Percentiles rank a stretch among this genome's conserved stretches.
Evolutionary conservation across 2,113 vertebrate species (phyloP).

Genomic region (Heloderma charlesbogerti): DNA sequence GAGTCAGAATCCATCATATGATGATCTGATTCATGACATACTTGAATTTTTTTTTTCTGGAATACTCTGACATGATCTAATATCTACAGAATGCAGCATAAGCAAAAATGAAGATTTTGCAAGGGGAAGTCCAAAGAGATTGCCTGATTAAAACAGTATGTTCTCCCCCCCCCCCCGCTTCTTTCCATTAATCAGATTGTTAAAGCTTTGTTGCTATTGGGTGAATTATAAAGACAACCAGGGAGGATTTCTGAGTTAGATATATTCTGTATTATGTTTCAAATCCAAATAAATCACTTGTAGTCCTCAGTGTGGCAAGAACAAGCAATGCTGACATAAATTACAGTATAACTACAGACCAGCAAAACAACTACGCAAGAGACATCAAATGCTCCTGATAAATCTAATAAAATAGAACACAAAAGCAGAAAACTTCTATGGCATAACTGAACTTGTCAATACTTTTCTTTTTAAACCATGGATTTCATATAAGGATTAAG

Average conservation of each 20-base stretch:
- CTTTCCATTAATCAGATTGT: slow-evolving; percentile 61
- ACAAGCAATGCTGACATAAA: slow-evolving; percentile 27
- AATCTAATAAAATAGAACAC: slow-evolving; percentile 9
- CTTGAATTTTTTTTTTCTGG: background rate
- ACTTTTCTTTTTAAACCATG: background rate
- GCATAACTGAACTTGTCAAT: background rate
- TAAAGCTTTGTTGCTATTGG: slow-evolving; percentile 48
- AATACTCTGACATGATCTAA: slow-evolving; percentile 34
- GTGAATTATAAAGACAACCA: slow-evolving; percentile 19
- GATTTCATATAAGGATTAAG: background rate
- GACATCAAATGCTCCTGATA: background rate
- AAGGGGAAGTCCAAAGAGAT: slow-evolving; percentile 34
- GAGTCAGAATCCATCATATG: background rate
- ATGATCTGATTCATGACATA: background rate
- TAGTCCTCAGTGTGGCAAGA: slow-evolving; percentile 40
- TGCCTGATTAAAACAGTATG: slow-evolving; percentile 39
- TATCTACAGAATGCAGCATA: slow-evolving; percentile 25
- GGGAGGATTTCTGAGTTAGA: slow-evolving; percentile 22
- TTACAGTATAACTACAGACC: slow-evolving; percentile 1
- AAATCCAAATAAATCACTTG: slow-evolving; percentile 59
- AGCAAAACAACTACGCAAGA: background rate
- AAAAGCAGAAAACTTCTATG: background rate
- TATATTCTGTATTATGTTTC: slow-evolving; percentile 40
- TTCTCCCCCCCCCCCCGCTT: background rate
- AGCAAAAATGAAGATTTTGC: slow-evolving; percentile 7